Conservation (phyloP, 2,797 vertebrate species). For the Acomys russatus region DNA sequence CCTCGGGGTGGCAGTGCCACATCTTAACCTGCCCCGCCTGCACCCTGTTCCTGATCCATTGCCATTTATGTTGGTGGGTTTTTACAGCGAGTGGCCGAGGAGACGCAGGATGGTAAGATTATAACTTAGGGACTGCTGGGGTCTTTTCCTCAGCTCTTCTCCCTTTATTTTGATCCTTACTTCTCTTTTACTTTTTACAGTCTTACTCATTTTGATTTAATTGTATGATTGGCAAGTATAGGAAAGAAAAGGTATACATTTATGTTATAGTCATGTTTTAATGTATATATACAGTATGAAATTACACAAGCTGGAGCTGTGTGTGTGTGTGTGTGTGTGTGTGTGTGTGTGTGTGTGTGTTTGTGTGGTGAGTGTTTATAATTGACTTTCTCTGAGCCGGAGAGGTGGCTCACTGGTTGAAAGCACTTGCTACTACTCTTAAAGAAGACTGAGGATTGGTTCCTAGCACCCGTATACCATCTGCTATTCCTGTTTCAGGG, state of each 20-base stretch:
- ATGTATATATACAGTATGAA: neutral
- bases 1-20: neutral
- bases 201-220: neutral
- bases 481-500: neutral
- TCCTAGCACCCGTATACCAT: neutral
- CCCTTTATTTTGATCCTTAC: neutral
- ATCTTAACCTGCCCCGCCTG: neutral
- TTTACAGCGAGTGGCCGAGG: neutral
- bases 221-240: neutral
- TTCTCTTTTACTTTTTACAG: neutral
- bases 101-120: slow-evolving; percentile 10
- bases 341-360: neutral
- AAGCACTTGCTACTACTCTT: neutral
- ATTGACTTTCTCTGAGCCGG: neutral
- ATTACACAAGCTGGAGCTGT: neutral
- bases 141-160: neutral
- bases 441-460: neutral
- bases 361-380: neutral
- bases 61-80: neutral
- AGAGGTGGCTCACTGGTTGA: neutral
- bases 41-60: neutral
- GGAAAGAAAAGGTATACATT: neutral
- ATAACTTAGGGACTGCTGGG: neutral
- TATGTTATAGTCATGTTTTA: neutral
- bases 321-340: neutral